These are phyloP conservation scores for Microvelia longipes DNA, from an alignment of 1,140 invertebrate species.

Conservation along the genomic window DNA sequence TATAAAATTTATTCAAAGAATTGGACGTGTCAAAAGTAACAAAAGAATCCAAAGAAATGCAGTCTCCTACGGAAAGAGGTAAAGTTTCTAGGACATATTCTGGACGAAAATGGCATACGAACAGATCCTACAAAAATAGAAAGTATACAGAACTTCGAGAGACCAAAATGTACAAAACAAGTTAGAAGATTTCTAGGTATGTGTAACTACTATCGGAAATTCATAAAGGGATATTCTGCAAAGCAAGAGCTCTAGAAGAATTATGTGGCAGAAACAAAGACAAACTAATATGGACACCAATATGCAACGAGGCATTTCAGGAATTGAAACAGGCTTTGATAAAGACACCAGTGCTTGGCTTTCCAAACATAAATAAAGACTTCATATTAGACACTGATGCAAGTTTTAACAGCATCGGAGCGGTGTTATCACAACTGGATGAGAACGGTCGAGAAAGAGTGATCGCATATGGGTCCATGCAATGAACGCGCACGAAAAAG, in stretches of 20 bases:
- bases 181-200: background rate
- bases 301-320: background rate
- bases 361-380: conserved; percentile 26
- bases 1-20: background rate
- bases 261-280: background rate
- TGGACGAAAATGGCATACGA: background rate
- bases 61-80: background rate
- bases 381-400: conserved; percentile 27
- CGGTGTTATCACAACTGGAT: background rate
- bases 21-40: background rate
- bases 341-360: conserved; percentile 21
- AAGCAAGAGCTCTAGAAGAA: background rate
- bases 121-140: background rate
- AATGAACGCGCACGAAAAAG: no score
- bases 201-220: background rate
- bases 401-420: conserved; percentile 8
- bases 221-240: background rate
- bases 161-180: background rate
- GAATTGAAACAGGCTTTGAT: background rate
- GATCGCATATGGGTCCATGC: no score
- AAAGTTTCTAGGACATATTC: background rate
- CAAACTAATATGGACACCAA: background rate
- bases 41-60: background rate
- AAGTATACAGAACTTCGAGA: background rate
- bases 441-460: no score